Conservation (phyloP, 2,888 invertebrate species). For the Yponomeuta cagnagella region DNA sequence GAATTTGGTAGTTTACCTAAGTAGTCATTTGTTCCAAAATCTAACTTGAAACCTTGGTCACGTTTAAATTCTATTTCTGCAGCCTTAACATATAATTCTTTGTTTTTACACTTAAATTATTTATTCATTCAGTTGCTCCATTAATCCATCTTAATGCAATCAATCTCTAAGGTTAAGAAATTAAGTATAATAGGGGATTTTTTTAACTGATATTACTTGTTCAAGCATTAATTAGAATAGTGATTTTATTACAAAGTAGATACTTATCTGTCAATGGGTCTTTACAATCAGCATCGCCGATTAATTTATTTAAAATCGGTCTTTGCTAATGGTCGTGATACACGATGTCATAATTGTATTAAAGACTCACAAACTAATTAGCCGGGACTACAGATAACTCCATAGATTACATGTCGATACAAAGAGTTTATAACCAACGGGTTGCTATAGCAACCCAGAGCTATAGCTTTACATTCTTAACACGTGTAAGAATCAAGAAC, state of each 20-base stretch:
- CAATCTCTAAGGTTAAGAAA: background rate
- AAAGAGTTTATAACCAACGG: background rate
- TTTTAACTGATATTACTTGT: background rate
- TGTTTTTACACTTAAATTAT: background rate
- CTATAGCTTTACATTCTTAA: too few relatives aligned
- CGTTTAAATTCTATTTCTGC: background rate
- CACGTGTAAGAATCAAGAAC: too few relatives aligned
- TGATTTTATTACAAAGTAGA: background rate
- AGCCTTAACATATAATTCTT: background rate
- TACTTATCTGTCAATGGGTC: background rate
- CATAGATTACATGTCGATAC: slow-evolving; percentile 10
- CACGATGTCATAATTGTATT: slow-evolving; percentile 6
- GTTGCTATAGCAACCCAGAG: too few relatives aligned
- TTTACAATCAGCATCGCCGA: background rate
- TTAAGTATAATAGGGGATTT: background rate
- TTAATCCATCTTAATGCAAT: background rate
- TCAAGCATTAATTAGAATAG: background rate
- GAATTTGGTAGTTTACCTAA: too few relatives aligned
- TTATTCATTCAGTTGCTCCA: background rate
- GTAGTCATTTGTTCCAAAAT: background rate
- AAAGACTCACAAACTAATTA: slow-evolving; percentile 19
- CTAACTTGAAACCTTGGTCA: background rate
- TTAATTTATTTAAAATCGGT: background rate
- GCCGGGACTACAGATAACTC: slow-evolving; percentile 14
- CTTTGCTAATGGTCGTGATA: background rate